Percentiles rank a stretch among this genome's conserved stretches.
phyloP scores from a whole-genome alignment of 2,113 vertebrate genomes.

The Cygnus buccinator region DNA sequence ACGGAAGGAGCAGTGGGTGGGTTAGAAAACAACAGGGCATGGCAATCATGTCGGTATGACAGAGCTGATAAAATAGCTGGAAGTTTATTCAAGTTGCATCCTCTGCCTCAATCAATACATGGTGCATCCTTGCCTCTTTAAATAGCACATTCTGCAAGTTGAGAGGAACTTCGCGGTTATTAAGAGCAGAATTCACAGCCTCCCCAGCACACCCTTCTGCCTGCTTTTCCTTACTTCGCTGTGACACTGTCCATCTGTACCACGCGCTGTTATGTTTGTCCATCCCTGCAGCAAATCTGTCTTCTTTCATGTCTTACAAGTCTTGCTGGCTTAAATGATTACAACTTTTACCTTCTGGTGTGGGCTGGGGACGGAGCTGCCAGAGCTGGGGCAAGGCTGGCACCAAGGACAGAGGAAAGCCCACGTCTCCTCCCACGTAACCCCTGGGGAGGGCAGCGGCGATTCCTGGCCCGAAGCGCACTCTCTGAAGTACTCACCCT shows the following conservation, averaged over 20 bases:
- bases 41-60: not conserved
- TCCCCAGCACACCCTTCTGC: not conserved
- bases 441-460: not conserved
- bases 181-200: not conserved
- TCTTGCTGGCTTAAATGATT: not conserved
- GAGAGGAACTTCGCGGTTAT: not conserved
- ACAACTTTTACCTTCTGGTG: not conserved
- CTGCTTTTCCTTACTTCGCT: not conserved
- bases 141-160: not conserved
- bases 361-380: rapidly evolving
- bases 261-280: not conserved
- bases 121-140: not conserved
- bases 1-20: not conserved
- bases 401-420: not conserved
- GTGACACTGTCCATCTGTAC: not conserved
- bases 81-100: rapidly evolving
- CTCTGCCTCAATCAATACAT: not conserved
- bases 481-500: not conserved
- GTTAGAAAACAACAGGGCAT: not conserved
- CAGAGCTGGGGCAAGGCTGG: not conserved
- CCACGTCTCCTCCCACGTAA: rapidly evolving
- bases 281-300: not conserved
- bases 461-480: not conserved
- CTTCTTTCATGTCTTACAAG: not conserved
- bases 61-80: not conserved